These are phyloP conservation scores for Meriones unguiculatus DNA, from an alignment of 2,113 vertebrate genomes.

Conservation along the genomic window DNA sequence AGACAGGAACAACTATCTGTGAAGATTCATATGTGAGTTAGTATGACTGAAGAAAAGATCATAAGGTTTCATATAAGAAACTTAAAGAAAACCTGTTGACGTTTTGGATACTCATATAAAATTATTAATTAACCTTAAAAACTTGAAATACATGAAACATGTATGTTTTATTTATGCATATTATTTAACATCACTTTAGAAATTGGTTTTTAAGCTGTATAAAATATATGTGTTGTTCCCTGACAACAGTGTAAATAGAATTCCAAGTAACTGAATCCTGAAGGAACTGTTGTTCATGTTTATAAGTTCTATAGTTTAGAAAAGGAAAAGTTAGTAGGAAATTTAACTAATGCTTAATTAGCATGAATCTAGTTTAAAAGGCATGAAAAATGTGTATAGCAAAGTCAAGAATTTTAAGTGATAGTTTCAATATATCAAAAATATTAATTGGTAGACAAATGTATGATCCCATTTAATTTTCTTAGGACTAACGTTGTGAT, in stretches of 20 bases:
- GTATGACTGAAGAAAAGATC: background rate
- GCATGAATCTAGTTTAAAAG: background rate
- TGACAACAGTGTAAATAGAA: conserved; percentile 22
- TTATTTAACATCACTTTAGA: conserved; percentile 47
- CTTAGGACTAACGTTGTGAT: background rate
- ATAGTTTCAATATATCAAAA: background rate
- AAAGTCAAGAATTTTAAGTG: background rate
- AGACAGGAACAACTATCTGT: background rate
- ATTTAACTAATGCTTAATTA: conserved; percentile 26
- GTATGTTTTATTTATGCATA: background rate
- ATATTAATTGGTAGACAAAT: background rate
- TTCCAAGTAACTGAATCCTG: background rate
- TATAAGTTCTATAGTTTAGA: conserved; percentile 37
- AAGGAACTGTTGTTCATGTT: conserved; percentile 9
- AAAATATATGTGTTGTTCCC: conserved; percentile 2
- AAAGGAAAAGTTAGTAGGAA: background rate
- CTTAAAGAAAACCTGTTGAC: background rate
- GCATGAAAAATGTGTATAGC: background rate
- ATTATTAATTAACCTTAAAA: background rate
- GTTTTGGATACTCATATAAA: background rate
- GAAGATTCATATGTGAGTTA: background rate
- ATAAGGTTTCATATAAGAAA: background rate
- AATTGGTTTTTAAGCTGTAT: background rate
- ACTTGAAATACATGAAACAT: background rate
- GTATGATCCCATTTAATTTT: background rate